Evolutionary conservation across 2,113 vertebrate genomes (phyloP), one percentile per base, ranked within the genome.

Genomic region (Parus major): DNA sequence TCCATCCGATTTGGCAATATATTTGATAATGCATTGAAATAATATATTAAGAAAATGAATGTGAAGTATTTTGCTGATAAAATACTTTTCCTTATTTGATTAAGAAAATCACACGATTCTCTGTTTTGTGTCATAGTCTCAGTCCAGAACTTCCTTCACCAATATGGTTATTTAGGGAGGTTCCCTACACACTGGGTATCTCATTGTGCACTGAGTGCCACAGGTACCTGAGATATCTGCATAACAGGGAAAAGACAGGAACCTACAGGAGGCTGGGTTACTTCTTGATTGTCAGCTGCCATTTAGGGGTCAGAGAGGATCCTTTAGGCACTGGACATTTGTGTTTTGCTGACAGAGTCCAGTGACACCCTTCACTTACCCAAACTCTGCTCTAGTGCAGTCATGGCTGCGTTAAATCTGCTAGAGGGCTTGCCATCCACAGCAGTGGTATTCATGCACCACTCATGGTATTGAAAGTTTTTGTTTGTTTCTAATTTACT

Each of bases 101-200:
- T 9, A 39, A 50, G 23, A 44, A 61, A 88, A 57, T 8, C 12
- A 42, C 8, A 5, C 19, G 2, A 19, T 57, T 87, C n/a, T 60
- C 11, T 65, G 4, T 44, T 71, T 60, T 39, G 9, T 47, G n/a
- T 36, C 28, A 36, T 49, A 36, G 15, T 57, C 13, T 17, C 16
- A 49, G 28, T 33, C 19, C 60, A 88, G 35, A 65, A 49, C 7
- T 69, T 69, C 9, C 14, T 60, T 53, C 65, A 20, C 19, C 49
- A 21, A 7, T 73, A 15, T 41, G 24, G 7, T 41, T 70, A 7
- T 36, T 42, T 46, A 41, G 21, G 46, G 7, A 70, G 31, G 29
- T 49, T 59, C 17, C 36, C 9, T 52, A 3, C 12, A 24, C 3
- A 1, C 9, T 3, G 5, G 8, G 4, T 36, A 22, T 36, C 18